Conservation (phyloP, 1,140 invertebrate genomes). For the Apis dorsata region DNA sequence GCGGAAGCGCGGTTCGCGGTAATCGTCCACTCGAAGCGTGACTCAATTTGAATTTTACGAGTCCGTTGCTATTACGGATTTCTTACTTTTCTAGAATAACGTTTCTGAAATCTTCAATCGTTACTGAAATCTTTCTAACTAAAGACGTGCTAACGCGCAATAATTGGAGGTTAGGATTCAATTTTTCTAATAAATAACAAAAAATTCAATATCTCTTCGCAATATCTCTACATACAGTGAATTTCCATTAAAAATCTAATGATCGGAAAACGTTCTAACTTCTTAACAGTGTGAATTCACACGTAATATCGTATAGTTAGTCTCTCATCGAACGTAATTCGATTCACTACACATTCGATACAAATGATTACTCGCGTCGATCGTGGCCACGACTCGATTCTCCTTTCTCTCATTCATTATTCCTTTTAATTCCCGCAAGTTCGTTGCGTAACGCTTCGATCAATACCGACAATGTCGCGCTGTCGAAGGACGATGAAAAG, state of each 20-base stretch:
- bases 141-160: neutral
- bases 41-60: slow-evolving; percentile 5
- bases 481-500: slow-evolving; percentile 48
- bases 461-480: slow-evolving; percentile 58
- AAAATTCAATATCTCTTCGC: no score
- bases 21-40: neutral
- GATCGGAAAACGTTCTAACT: neutral
- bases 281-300: neutral
- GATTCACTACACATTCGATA: neutral
- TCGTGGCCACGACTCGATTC: slow-evolving; percentile 16
- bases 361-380: slow-evolving; percentile 27
- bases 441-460: slow-evolving; percentile 57
- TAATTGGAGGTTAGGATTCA: neutral
- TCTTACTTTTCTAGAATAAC: no score
- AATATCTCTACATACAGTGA: neutral
- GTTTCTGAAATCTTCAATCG: no score
- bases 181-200: neutral
- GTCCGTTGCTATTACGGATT: neutral
- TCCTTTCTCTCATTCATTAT: slow-evolving; percentile 66
- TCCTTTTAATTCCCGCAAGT: slow-evolving; percentile 52
- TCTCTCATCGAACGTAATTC: neutral
- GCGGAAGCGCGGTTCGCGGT: slow-evolving; percentile 36
- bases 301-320: neutral
- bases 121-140: neutral
- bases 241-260: neutral